These are phyloP conservation scores for Erpetoichthys calabaricus DNA, from an alignment of 2,797 vertebrate species.

Conservation along the genomic window DNA sequence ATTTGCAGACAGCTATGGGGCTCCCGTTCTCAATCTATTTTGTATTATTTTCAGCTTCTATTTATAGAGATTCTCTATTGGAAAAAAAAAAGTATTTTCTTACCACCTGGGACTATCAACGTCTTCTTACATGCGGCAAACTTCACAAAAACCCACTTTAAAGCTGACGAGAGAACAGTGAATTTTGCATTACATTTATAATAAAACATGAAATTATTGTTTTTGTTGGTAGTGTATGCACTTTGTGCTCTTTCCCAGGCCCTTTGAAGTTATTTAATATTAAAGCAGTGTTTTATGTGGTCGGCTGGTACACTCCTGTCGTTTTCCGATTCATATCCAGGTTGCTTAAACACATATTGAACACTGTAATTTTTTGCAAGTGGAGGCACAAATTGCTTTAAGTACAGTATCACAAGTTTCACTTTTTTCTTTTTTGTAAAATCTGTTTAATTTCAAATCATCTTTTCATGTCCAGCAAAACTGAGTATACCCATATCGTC, in stretches of 20 bases:
- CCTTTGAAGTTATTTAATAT: constrained; percentile 57
- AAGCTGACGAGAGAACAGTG: constrained; percentile 32
- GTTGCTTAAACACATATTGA: constrained; percentile 52
- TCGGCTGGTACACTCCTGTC: constrained; percentile 43
- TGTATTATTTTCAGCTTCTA: not conserved
- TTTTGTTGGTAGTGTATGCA: constrained; percentile 41
- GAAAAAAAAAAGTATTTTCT: not conserved
- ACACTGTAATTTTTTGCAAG: constrained; percentile 62
- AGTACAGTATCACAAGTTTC: constrained; percentile 62
- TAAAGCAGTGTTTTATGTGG: constrained; percentile 65
- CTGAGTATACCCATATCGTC: constrained; percentile 24
- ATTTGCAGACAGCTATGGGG: too few species aligned
- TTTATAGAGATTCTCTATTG: not conserved
- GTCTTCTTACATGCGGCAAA: constrained; percentile 34
- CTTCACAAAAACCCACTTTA: constrained; percentile 33
- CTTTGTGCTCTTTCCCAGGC: constrained; percentile 30
- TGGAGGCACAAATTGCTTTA: constrained; percentile 61
- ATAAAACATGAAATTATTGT: constrained; percentile 55
- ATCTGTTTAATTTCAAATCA: constrained; percentile 44
- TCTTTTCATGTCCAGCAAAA: constrained; percentile 12
- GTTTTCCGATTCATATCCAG: constrained; percentile 40
- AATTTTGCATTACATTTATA: constrained; percentile 55
- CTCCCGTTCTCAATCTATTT: too few species aligned
- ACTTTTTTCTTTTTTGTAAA: constrained; percentile 40
- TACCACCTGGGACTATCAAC: constrained; percentile 24